A percentile compares a stretch with the other conserved stretches of the same genome.
phyloP scores from a whole-genome alignment of 1,140 invertebrate genomes.

The Meloidogyne exigua region DNA sequence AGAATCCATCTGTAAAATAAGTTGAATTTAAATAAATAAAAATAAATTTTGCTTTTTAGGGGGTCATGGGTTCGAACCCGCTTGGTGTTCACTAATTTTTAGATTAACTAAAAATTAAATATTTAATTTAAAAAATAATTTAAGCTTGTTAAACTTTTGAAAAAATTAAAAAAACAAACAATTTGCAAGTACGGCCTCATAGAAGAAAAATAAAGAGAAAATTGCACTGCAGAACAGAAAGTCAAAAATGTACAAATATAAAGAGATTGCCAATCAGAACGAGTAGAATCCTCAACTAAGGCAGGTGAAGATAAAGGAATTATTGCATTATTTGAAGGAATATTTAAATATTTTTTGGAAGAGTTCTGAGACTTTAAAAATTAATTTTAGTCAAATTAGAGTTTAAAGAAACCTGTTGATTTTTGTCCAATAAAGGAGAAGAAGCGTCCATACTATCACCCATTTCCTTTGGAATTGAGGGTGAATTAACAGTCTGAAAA shows the following conservation, averaged over 20 bases:
- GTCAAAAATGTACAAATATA: slow-evolving; percentile 28
- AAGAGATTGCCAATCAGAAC: not conserved
- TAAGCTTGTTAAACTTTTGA: no score
- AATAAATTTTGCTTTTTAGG: no score
- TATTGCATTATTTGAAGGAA: not conserved
- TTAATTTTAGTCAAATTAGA: no score
- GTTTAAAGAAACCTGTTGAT: not conserved
- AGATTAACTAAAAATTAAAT: no score
- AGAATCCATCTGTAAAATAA: slow-evolving; percentile 46
- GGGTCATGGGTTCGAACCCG: no score
- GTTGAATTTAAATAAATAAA: not conserved
- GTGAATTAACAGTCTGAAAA: not conserved
- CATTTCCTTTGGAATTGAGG: not conserved
- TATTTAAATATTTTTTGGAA: not conserved
- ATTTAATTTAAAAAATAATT: no score
- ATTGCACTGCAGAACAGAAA: slow-evolving; percentile 39
- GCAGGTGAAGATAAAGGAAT: not conserved
- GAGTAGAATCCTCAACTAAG: not conserved
- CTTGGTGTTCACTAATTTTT: no score
- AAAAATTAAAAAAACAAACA: slow-evolving; percentile 48
- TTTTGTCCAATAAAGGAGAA: not conserved
- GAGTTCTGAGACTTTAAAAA: not conserved
- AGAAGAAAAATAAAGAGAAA: slow-evolving; percentile 37
- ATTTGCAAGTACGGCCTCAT: slow-evolving; percentile 65
- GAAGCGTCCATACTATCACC: not conserved